These are phyloP conservation scores for Agapornis roseicollis DNA, from an alignment of 2,113 vertebrate genomes.

Conservation along the genomic window DNA sequence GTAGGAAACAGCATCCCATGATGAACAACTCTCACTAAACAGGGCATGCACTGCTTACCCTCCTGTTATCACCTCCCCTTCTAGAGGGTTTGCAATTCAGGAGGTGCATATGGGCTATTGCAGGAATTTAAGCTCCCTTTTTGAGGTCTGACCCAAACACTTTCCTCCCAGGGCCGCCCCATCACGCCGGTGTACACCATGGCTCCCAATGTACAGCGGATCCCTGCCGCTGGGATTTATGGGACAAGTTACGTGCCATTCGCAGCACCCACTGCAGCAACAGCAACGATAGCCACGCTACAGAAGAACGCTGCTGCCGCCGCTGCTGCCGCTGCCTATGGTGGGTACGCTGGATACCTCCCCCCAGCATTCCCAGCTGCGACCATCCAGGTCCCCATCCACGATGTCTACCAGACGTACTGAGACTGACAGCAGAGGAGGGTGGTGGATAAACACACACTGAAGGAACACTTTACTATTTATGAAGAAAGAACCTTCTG, in stretches of 20 bases:
- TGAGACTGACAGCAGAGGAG: conserved; percentile 59
- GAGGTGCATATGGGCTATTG: background rate
- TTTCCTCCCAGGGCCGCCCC: conserved; percentile 84
- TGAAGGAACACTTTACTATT: conserved; percentile 90
- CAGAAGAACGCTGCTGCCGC: conserved; percentile 88
- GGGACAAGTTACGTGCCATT: conserved; percentile 90
- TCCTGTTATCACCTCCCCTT: fast-evolving
- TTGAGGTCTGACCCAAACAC: background rate
- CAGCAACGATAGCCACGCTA: conserved; percentile 88
- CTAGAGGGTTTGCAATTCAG: background rate
- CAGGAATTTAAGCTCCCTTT: background rate
- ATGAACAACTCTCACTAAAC: background rate
- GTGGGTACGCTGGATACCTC: conserved; percentile 87
- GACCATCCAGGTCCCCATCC: conserved; percentile 91
- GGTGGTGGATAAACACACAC: conserved; percentile 16
- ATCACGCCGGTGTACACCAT: conserved; percentile 95
- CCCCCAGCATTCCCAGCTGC: conserved; percentile 90
- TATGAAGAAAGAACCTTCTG: conserved; percentile 81
- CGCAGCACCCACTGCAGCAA: conserved; percentile 81
- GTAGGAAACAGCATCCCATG: background rate
- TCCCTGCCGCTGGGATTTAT: conserved; percentile 86
- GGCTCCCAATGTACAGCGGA: conserved; percentile 89
- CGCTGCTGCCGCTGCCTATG: conserved; percentile 81
- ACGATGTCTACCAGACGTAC: conserved; percentile 94
- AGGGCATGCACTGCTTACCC: fast-evolving